Evolutionary conservation across 2,113 vertebrate genomes (phyloP).

Genomic region (Paratilapia polleni): DNA sequence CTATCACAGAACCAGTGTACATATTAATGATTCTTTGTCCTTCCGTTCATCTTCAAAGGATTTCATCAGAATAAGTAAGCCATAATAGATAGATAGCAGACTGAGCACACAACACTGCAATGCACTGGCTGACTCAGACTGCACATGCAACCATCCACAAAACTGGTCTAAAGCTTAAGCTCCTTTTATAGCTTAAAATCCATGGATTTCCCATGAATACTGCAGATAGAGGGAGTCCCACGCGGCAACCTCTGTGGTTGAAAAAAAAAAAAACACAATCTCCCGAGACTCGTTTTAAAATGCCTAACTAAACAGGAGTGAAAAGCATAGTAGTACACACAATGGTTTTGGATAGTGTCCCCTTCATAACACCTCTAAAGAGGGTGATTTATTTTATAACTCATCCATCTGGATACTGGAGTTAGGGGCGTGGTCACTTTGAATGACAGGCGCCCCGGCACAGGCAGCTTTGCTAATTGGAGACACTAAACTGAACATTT

Average conservation of each 20-base stretch:
- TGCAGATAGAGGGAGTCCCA: slow-evolving; percentile 42
- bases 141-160: slow-evolving; percentile 31
- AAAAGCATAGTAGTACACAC: not conserved
- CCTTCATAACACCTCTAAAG: not conserved
- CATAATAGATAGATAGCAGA: slow-evolving; percentile 27
- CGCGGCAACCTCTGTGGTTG: not conserved
- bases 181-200: not conserved
- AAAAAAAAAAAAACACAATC: not conserved
- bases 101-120: slow-evolving; percentile 18
- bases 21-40: slow-evolving; percentile 44
- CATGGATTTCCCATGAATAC: slow-evolving; percentile 30
- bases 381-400: not conserved
- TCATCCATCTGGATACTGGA: not conserved
- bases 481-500: no score
- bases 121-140: slow-evolving; percentile 28
- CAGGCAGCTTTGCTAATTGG: no score
- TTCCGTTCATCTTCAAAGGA: slow-evolving; percentile 49
- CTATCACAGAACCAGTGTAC: slow-evolving; percentile 37
- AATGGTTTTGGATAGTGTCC: not conserved
- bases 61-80: slow-evolving; percentile 57
- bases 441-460: not conserved
- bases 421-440: not conserved
- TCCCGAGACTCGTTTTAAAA: not conserved
- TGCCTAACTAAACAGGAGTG: not conserved
- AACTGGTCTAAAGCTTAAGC: slow-evolving; percentile 20